Base-by-base conservation (phyloP, 2,113 vertebrate species). In the Symphodus melops region DNA sequence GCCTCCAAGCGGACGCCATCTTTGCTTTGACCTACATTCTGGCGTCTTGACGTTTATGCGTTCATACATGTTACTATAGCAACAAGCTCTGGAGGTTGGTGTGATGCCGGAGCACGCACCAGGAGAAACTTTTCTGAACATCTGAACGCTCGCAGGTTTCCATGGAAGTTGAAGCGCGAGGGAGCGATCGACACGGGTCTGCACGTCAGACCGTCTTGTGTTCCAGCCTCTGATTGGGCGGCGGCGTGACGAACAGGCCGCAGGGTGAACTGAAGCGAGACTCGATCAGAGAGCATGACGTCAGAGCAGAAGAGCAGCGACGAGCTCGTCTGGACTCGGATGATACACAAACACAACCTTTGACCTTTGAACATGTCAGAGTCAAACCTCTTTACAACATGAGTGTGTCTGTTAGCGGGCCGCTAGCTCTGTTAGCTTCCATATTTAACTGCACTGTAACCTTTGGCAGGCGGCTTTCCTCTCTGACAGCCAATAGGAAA, bases 11-110 rank as follows among this genome's bases (percentile, higher is more conserved):
- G n/a, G 71, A 20, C 53, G 74, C 66, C 88, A 88, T 89, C 70
- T 86, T 86, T 68, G 13, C 72, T 69, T 10, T 86, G 90, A 88
- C 83, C 90, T 88, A 89, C 77, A 90, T 90, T 87, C 77, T 6
- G 0, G 51, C n/a, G 57, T 21, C 77, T 87, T 86, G 79, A 79
- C 14, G 61, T 54, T 88, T 4, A 85, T 88, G 74, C 17, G 46
- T 83, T 87, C 81, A 71, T 70, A 85, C 79, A 53, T 67, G 79
- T 75, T 77, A 51, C 88, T 10, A 48, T 69, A 66, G 77, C 60
- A 65, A 86, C 21, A 75, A 72, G 66, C 25, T 33, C 36, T 59
- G 86, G 83, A 80, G 79, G 79, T 33, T 72, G 56, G 36, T 67
- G 74, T 12, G 13, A 56, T 56, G 72, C 9, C 21, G 73, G 44